These are phyloP conservation scores for Enteromius anoplus DNA, from an alignment of 2,797 vertebrate genomes.

Conservation along the genomic window DNA sequence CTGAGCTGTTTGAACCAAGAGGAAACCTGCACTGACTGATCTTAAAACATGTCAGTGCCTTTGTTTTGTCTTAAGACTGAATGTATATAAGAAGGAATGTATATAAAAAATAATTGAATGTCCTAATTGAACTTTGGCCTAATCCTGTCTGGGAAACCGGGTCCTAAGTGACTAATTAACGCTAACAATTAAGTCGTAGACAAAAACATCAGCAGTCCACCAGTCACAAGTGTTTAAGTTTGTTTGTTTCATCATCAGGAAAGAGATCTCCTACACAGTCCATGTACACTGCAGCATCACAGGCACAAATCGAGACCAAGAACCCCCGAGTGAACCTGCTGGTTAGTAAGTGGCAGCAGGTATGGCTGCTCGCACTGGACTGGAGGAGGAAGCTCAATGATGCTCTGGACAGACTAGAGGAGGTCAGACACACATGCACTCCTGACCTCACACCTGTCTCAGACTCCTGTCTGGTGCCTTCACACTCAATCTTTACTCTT, in stretches of 20 bases:
- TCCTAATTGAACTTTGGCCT: no score
- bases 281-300: constrained; percentile 86
- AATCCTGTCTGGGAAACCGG: no score
- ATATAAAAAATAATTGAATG: no score
- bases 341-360: constrained; percentile 98
- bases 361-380: constrained; percentile 97
- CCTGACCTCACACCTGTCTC: background rate
- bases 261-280: constrained; percentile 91
- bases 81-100: no score
- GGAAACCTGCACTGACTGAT: no score
- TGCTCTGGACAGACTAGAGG: constrained; percentile 93
- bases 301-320: constrained; percentile 92
- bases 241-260: constrained; percentile 76
- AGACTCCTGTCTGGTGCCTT: background rate
- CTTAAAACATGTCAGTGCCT: no score
- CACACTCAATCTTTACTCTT: background rate
- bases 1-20: no score
- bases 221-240: constrained; percentile 17
- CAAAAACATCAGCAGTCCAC: background rate
- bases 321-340: constrained; percentile 94
- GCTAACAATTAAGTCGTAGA: background rate
- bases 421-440: constrained; percentile 75
- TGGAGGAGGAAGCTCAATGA: constrained; percentile 95
- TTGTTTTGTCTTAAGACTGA: no score
- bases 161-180: background rate